Conservation (phyloP, 2,888 invertebrate species). For the Tetranychus truncatus region DNA sequence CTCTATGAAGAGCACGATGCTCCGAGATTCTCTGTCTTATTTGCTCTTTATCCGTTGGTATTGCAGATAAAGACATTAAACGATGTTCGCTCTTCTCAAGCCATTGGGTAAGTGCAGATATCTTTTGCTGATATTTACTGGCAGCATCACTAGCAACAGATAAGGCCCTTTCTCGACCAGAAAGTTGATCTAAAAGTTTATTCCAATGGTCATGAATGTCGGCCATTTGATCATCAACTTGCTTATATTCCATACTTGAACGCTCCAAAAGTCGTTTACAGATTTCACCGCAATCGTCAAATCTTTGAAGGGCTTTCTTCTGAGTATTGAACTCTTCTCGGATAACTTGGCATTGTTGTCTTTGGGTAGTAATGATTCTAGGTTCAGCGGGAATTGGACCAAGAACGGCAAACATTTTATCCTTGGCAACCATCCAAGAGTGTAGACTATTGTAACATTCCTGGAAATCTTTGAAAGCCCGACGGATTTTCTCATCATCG, state of each 20-base stretch:
- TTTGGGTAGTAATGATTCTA: slow-evolving; percentile 82
- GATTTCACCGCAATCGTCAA: slow-evolving; percentile 61
- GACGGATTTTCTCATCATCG: slow-evolving; percentile 54
- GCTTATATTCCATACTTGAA: slow-evolving; percentile 44
- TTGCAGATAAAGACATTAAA: slow-evolving; percentile 67
- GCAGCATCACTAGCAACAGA: slow-evolving; percentile 48
- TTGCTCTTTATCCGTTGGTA: slow-evolving; percentile 85
- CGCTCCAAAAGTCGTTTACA: slow-evolving; percentile 45
- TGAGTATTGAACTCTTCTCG: slow-evolving; percentile 85
- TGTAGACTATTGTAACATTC: slow-evolving; percentile 11
- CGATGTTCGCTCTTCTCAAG: slow-evolving; percentile 66
- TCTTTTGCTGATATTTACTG: slow-evolving; percentile 72
- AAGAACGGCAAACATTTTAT: slow-evolving; percentile 80
- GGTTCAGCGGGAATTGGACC: slow-evolving; percentile 92
- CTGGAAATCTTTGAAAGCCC: slow-evolving; percentile 30
- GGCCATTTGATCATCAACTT: slow-evolving; percentile 51
- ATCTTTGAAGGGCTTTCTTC: slow-evolving; percentile 67
- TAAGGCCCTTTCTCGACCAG: slow-evolving; percentile 67
- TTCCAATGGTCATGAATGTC: slow-evolving; percentile 56
- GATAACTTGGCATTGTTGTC: slow-evolving; percentile 58
- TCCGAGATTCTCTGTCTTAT: slow-evolving; percentile 73
- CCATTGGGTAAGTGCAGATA: slow-evolving; percentile 54
- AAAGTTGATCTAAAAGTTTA: slow-evolving; percentile 55
- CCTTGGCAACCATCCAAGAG: slow-evolving; percentile 70
- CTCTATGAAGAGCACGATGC: slow-evolving; percentile 65